phyloP scores from a whole-genome alignment of 2,113 vertebrate genomes.

The Oostethus manadensis region DNA sequence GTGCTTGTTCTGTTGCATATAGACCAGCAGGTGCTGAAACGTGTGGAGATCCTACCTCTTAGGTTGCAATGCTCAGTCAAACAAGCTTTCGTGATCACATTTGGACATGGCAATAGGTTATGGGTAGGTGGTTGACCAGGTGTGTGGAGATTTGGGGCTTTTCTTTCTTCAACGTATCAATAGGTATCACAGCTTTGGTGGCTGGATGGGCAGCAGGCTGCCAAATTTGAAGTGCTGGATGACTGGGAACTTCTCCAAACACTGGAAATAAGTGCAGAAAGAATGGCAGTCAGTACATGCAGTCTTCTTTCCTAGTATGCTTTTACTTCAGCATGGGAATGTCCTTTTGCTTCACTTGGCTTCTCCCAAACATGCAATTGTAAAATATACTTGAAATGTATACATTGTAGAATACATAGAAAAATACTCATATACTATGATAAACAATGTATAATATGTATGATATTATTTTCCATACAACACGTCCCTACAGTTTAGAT shows the following conservation, averaged over 20 bases:
- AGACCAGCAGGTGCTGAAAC: neutral
- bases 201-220: constrained; percentile 92
- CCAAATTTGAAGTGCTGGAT: constrained; percentile 99
- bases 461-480: no score
- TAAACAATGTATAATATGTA: no score
- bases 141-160: constrained; percentile 36
- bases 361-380: no score
- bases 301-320: neutral
- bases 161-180: constrained; percentile 15
- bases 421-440: no score
- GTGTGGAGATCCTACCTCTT: neutral
- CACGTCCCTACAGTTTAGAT: no score
- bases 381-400: no score
- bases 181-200: constrained; percentile 75
- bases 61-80: neutral
- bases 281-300: neutral
- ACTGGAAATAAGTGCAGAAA: constrained; percentile 65
- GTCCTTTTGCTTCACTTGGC: no score
- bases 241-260: constrained; percentile 98
- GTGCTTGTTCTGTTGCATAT: neutral
- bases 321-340: no score
- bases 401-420: no score
- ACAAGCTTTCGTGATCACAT: constrained; percentile 26
- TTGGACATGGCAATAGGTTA: constrained; percentile 18
- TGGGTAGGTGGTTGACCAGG: constrained; percentile 7